Percentiles rank a stretch among this genome's conserved stretches.
Evolutionary conservation across 2,888 invertebrate species (phyloP).

Genomic region (Synanthedon formicaeformis): DNA sequence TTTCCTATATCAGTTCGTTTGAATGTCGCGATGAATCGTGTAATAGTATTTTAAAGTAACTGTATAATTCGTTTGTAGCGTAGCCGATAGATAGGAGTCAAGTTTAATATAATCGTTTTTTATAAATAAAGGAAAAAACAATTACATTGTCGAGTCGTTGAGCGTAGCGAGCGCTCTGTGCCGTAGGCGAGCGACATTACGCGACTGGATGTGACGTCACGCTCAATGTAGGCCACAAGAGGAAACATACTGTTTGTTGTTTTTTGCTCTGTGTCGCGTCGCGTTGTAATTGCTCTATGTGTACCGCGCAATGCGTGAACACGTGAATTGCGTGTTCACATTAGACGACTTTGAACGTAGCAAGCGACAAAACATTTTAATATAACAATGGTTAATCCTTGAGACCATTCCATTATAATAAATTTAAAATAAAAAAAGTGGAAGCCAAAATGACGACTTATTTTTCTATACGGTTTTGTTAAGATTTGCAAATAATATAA

Average conservation of each 20-base stretch:
- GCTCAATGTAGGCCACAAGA: no score
- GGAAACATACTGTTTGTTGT: no score
- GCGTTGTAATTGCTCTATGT: no score
- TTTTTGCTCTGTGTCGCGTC: no score
- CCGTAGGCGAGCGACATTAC: no score
- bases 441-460: constrained; percentile 69
- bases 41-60: constrained; percentile 36
- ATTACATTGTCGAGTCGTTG: constrained; percentile 17
- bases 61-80: constrained; percentile 42
- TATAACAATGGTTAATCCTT: constrained; percentile 49
- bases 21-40: constrained; percentile 37
- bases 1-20: constrained; percentile 27
- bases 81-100: constrained; percentile 45
- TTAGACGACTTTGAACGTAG: constrained; percentile 26
- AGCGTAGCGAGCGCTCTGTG: constrained; percentile 16
- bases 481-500: constrained; percentile 51
- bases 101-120: constrained; percentile 40
- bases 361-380: constrained; percentile 25
- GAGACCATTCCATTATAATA: constrained; percentile 63
- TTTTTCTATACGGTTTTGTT: constrained; percentile 69
- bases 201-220: no score
- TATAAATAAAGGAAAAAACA: constrained; percentile 9
- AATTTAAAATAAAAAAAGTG: constrained; percentile 38
- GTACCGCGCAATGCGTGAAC: no score
- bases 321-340: constrained; percentile 17